Conservation (phyloP, 2,888 invertebrate species). For the Rutpela maculata region DNA sequence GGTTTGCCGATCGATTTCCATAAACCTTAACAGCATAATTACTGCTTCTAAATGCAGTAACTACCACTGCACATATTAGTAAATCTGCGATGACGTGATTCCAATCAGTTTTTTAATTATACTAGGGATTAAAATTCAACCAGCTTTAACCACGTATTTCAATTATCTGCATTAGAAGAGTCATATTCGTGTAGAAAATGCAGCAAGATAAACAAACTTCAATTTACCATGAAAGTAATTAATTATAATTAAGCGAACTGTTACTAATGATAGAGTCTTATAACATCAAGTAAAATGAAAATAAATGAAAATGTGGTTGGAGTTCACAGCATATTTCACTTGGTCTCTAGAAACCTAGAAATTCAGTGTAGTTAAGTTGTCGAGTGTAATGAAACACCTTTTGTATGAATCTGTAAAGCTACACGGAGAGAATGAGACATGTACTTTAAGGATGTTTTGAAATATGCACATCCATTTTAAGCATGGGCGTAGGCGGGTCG, state of each 20-base stretch:
- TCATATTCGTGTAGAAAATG: slow-evolving; percentile 16
- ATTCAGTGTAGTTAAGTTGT: slow-evolving; percentile 39
- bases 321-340: slow-evolving; percentile 34
- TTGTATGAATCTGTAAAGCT: slow-evolving; percentile 36
- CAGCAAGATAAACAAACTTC: slow-evolving; percentile 6
- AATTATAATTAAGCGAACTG: slow-evolving; percentile 38
- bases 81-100: not conserved
- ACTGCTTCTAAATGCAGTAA: too few relatives aligned
- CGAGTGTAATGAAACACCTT: slow-evolving; percentile 39
- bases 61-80: not conserved
- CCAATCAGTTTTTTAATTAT: not conserved
- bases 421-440: slow-evolving; percentile 30
- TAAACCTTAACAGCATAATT: too few relatives aligned
- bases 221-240: slow-evolving; percentile 22
- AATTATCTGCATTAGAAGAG: not conserved
- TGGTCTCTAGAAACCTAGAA: slow-evolving; percentile 31
- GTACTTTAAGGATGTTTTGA: slow-evolving; percentile 35
- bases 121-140: not conserved
- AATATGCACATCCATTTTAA: slow-evolving; percentile 30
- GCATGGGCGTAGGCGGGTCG: slow-evolving; percentile 18
- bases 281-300: slow-evolving; percentile 26
- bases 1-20: too few relatives aligned
- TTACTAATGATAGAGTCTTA: slow-evolving; percentile 22
- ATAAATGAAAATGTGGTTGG: slow-evolving; percentile 35
- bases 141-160: not conserved